Evolutionary conservation across 2,888 invertebrate genomes (phyloP).

Genomic region (Odontomyia ornata): DNA sequence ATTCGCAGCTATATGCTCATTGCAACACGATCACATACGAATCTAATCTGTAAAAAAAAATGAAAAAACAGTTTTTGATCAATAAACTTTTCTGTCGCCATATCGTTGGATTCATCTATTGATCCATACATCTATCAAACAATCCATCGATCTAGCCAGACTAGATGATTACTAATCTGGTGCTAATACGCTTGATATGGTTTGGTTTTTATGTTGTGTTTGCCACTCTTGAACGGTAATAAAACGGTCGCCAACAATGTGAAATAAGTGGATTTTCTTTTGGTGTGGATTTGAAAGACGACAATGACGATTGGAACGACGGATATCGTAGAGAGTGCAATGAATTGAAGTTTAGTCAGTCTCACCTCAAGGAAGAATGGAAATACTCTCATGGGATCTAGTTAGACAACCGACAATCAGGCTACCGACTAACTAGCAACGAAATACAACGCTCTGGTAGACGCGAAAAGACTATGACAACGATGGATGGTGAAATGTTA

Average conservation of each 20-base stretch:
- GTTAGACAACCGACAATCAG: conserved; percentile 32
- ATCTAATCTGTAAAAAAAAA: neutral
- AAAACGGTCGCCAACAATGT: conserved; percentile 41
- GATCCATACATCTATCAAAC: neutral
- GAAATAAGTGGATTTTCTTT: neutral
- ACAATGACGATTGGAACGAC: neutral
- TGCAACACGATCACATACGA: neutral
- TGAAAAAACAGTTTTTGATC: conserved; percentile 7
- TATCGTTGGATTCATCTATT: neutral
- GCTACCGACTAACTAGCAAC: neutral
- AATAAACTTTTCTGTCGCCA: neutral
- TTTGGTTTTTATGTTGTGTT: conserved; percentile 36
- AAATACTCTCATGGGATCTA: conserved; percentile 41
- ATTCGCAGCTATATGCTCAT: neutral
- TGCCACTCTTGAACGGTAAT: conserved; percentile 38
- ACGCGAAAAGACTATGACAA: neutral
- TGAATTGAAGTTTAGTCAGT: neutral
- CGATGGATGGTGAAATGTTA: conserved; percentile 38
- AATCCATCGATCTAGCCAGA: neutral
- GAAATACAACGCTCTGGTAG: neutral
- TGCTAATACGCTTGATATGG: conserved; percentile 37
- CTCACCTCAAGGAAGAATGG: conserved; percentile 21
- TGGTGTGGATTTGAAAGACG: neutral
- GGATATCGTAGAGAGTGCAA: neutral
- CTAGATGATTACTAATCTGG: conserved; percentile 35